Evolutionary conservation across 2,113 vertebrate species (phyloP).

Genomic region (Otis tarda): DNA sequence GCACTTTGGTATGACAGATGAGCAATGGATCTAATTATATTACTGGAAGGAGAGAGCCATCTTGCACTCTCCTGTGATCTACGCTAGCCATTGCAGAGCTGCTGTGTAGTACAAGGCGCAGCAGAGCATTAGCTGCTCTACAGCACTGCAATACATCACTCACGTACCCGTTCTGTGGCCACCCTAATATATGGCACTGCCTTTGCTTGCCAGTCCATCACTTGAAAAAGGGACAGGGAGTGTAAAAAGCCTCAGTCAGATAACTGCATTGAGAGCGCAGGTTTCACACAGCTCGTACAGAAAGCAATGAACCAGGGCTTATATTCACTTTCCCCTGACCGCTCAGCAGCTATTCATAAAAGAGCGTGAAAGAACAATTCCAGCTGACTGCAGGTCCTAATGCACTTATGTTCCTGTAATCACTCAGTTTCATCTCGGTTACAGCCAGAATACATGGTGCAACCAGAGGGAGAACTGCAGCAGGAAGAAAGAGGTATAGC

Average conservation of each 20-base stretch:
- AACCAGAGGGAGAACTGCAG: background rate
- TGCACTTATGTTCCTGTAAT: background rate
- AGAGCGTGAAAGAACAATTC: constrained; percentile 23
- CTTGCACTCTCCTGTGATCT: constrained; percentile 44
- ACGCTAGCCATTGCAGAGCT: background rate
- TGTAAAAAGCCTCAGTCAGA: constrained; percentile 19
- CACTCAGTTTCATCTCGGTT: background rate
- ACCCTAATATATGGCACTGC: background rate
- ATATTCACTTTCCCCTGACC: background rate
- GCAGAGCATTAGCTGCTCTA: background rate
- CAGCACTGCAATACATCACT: background rate
- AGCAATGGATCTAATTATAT: constrained; percentile 72
- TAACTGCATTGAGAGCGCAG: background rate
- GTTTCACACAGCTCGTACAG: constrained; percentile 1
- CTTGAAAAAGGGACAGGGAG: background rate
- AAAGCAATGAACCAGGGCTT: background rate
- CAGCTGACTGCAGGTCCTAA: background rate
- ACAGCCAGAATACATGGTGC: background rate
- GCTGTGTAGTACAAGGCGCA: background rate
- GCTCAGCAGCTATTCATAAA: background rate
- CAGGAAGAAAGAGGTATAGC: background rate
- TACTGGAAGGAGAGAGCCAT: constrained; percentile 32
- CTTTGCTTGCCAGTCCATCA: background rate
- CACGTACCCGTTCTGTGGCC: background rate
- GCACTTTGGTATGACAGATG: constrained; percentile 63